Conservation (phyloP, 2,888 invertebrate genomes). For the Ennomos fuscantarius region DNA sequence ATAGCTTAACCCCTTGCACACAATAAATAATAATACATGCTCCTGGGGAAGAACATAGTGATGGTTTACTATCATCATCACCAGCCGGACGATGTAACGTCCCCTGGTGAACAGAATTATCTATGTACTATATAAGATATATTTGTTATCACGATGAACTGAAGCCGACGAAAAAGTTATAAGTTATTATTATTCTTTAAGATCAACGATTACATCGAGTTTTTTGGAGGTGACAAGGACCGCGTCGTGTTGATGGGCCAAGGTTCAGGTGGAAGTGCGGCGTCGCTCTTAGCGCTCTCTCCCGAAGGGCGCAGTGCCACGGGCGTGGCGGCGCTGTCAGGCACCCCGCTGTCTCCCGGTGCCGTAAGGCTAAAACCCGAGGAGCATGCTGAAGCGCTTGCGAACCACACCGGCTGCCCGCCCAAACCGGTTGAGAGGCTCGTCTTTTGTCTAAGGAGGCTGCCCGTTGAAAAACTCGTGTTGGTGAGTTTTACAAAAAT, state of each 20-base stretch:
- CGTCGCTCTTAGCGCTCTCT: slow-evolving; percentile 88
- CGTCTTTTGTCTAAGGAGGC: slow-evolving; percentile 87
- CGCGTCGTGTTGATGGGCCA: slow-evolving; percentile 91
- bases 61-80: too few species aligned
- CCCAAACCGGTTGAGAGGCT: slow-evolving; percentile 84
- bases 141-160: too few species aligned
- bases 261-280: slow-evolving; percentile 91
- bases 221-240: slow-evolving; percentile 91
- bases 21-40: too few species aligned
- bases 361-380: slow-evolving; percentile 87
- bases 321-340: slow-evolving; percentile 91
- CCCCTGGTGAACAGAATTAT: too few species aligned
- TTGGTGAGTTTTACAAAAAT: slow-evolving; percentile 50
- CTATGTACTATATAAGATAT: too few species aligned
- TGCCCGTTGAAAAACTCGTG: slow-evolving; percentile 73
- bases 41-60: too few species aligned
- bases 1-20: too few species aligned
- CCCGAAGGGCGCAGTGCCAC: slow-evolving; percentile 85
- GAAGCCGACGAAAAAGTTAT: too few species aligned
- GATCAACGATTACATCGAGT: slow-evolving; percentile 88
- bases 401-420: slow-evolving; percentile 87
- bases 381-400: slow-evolving; percentile 86
- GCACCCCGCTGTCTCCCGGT: slow-evolving; percentile 89
- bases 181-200: slow-evolving; percentile 35
- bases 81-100: too few species aligned